Evolutionary conservation across 2,113 vertebrate genomes (phyloP).

Genomic region (Pheucticus melanocephalus): DNA sequence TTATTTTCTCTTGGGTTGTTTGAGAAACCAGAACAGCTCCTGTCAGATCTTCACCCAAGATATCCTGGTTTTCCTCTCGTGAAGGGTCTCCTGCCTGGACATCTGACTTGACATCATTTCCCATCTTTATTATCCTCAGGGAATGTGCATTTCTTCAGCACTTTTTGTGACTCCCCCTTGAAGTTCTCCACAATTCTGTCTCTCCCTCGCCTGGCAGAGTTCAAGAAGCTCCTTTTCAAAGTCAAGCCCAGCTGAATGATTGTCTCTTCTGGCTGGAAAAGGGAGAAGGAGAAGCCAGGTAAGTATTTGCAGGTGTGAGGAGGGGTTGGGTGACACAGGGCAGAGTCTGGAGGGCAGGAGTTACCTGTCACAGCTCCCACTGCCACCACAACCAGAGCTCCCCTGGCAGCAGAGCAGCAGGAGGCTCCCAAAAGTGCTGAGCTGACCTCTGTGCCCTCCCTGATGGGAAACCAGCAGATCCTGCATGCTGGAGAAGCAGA

Average conservation of each 20-base stretch:
- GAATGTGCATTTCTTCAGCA: not conserved
- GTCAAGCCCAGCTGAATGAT: not conserved
- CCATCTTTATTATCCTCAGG: not conserved
- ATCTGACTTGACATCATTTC: not conserved
- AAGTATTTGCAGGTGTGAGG: not conserved
- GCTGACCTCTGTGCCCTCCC: not conserved
- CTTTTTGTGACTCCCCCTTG: not conserved
- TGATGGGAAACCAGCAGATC: not conserved
- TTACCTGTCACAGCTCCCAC: not conserved
- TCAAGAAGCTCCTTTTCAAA: not conserved
- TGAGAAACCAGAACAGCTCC: not conserved
- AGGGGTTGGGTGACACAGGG: not conserved
- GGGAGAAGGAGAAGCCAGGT: not conserved
- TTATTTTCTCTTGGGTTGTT: not conserved
- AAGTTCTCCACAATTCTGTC: not conserved
- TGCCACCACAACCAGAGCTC: not conserved
- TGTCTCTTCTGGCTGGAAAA: not conserved
- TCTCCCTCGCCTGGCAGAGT: accelerated
- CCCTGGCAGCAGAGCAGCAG: not conserved
- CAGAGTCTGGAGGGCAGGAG: not conserved
- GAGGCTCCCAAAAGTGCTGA: not conserved
- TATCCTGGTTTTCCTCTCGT: not conserved
- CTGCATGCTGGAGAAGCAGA: not conserved
- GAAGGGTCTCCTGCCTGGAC: not conserved
- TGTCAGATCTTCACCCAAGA: not conserved